Base-by-base conservation (phyloP, 2,888 invertebrate genomes). In the Nemoura dubitans region DNA sequence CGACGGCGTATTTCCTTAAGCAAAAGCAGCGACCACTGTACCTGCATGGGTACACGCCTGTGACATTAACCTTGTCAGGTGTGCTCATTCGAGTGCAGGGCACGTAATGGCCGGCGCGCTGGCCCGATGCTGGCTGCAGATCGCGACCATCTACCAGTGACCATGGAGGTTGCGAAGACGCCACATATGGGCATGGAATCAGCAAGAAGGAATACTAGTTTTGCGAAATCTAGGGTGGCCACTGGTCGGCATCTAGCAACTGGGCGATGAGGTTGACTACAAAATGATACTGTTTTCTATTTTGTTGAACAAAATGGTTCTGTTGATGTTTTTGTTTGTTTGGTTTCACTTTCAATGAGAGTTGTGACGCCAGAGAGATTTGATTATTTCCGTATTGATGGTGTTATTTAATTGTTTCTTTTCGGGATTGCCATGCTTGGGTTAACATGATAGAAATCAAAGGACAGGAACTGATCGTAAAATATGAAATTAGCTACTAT, bases 101-200 rank as follows among this genome's bases (percentile, higher is more conserved):
- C 76, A 83, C 83, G 83, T 83, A 83, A 16, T 25, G 43, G 83
- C 43, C 5, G 42, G n/a, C 16, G 42, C 0, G 83, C 42, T 59
- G 59, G 27, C 76, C 76, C 0, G 26, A n/a, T 59, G 29, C 83
- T 26, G 26, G 36, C 36, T 30, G 81, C 26, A 81, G 81, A 80
- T 28, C 80, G 16, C 26, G 26, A 6, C 81, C n/a, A n/a, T n/a
- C n/a, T n/a, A n/a, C n/a, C 81, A 30, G 30, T 26, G 28, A 27
- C 27, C 27, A 78, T 26, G 78, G 26, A 78, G 78, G 78, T 25
- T 78, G 83, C 43, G 84, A 84, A 59, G 76, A 26, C 26, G 59
- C 87, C 87, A 78, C 82, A 87, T 87, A 87, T 87, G 87, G 87
- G 30, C 87, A 87, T 87, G 83, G 83, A 85, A 76, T 85, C 78